These are phyloP conservation scores for Drosophila kikkawai DNA, from an alignment of 1,140 invertebrate species.

Conservation along the genomic window DNA sequence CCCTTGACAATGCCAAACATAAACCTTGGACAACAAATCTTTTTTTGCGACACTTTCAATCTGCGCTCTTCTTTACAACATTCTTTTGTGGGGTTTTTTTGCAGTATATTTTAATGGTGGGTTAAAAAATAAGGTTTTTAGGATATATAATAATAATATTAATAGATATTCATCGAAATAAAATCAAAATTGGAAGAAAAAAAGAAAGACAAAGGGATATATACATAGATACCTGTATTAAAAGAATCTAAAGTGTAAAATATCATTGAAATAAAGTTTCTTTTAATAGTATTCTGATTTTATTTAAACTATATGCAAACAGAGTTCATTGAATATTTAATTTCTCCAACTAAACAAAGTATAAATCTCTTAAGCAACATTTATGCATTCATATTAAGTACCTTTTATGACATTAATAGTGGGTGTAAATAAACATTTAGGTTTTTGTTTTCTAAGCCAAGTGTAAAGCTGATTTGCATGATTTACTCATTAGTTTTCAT, in stretches of 20 bases:
- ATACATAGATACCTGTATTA: neutral
- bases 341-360: neutral
- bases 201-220: neutral
- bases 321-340: neutral
- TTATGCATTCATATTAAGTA: neutral
- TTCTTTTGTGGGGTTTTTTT: conserved; percentile 6
- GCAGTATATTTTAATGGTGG: neutral
- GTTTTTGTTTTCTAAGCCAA: conserved; percentile 1
- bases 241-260: neutral
- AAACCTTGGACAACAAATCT: conserved; percentile 62
- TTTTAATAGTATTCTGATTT: neutral
- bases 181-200: no score
- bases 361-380: neutral
- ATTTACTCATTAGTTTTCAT: conserved; percentile 71
- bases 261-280: neutral
- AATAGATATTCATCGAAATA: no score
- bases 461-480: conserved; percentile 52
- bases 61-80: neutral
- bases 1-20: conserved; percentile 30
- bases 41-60: conserved; percentile 25
- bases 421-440: neutral
- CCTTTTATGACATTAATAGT: neutral
- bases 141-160: no score
- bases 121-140: neutral
- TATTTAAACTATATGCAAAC: neutral